phyloP scores from a whole-genome alignment of 1,140 invertebrate genomes.

The Drosophila erecta region DNA sequence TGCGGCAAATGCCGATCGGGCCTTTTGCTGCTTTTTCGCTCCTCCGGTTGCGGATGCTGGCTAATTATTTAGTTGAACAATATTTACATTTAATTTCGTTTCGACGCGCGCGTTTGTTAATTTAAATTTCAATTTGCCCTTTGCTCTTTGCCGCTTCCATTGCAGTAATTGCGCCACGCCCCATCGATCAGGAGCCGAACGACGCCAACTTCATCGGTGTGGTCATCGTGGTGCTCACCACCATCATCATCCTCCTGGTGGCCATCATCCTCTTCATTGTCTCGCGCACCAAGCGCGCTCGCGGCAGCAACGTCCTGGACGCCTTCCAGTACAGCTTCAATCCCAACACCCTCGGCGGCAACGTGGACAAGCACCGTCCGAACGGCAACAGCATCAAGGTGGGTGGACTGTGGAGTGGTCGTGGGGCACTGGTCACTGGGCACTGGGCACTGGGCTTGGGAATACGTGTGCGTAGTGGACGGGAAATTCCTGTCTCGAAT shows the following conservation, averaged over 20 bases:
- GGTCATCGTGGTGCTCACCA: constrained; percentile 90
- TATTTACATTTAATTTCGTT: constrained; percentile 80
- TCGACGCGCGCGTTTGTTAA: constrained; percentile 54
- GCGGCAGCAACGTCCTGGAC: constrained; percentile 85
- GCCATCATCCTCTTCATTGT: constrained; percentile 90
- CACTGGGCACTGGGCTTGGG: not conserved
- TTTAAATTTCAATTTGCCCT: constrained; percentile 55
- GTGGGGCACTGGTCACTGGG: too few relatives aligned
- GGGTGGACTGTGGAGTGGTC: constrained; percentile 30
- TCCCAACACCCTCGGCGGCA: constrained; percentile 84
- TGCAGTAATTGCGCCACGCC: constrained; percentile 84
- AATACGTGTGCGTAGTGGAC: constrained; percentile 4
- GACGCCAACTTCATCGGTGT: constrained; percentile 89
- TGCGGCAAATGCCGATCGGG: constrained; percentile 4
- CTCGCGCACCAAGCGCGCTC: constrained; percentile 88
- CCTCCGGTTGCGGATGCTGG: constrained; percentile 16
- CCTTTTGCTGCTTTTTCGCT: constrained; percentile 7
- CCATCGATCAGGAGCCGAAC: constrained; percentile 86
- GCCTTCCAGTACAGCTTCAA: constrained; percentile 84
- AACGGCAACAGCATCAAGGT: constrained; percentile 86
- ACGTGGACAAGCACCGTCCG: constrained; percentile 84
- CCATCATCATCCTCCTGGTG: constrained; percentile 90
- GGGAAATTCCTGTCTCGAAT: constrained; percentile 64
- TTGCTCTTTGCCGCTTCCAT: constrained; percentile 23
- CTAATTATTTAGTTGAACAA: constrained; percentile 83